Base-by-base conservation (phyloP, 53 echinoderm and acorn worm genomes). In the Arbacia lixula region DNA sequence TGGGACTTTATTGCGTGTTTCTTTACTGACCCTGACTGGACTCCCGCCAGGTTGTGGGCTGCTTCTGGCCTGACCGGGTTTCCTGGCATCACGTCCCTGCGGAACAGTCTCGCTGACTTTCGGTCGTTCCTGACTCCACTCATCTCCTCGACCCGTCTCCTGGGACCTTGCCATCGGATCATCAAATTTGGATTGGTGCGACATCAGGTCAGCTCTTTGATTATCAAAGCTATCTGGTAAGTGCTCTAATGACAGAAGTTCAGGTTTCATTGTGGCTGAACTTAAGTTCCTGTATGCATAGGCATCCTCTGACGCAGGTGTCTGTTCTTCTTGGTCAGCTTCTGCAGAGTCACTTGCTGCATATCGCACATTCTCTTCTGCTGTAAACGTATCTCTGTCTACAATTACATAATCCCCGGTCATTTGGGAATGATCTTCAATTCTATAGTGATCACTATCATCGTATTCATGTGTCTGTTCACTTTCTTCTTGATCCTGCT, bases 331-430 rank as follows among this genome's bases (percentile, higher is more conserved):
- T 28, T 95, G 95, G 86, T 95, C 95, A 9, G 95, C 95, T 66
- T 95, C 95, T 36, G 88, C 89, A 2, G 92, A 92, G 83, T 95
- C 95, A 85, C 90, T 95, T 55, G 92, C 90, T 61, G 87, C 75
- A 53, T 89, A 85, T 33, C 38, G 68, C 21, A 29, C 14, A 76
- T 55, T 78, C 6, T 66, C 58, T 35, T 46, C 56, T 8, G 82
- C 63, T 6, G 43, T 29, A 11, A 81, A 19, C 29, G 51, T 52
- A 26, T 81, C 82, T 61, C 52, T 62, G 10, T 72, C 85, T 57
- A 72, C 85, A 73, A 55, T 85, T 0, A 85, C 85, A 72, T 85
- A 85, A 60, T 73, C 73, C 28, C 73, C 62, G 1, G 58, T 73
- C 51, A 85, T 56, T 73, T 43, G 71, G 29, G 84, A 55, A 25